phyloP scores from a whole-genome alignment of 2,888 invertebrate genomes.

The Tinea pellionella region DNA sequence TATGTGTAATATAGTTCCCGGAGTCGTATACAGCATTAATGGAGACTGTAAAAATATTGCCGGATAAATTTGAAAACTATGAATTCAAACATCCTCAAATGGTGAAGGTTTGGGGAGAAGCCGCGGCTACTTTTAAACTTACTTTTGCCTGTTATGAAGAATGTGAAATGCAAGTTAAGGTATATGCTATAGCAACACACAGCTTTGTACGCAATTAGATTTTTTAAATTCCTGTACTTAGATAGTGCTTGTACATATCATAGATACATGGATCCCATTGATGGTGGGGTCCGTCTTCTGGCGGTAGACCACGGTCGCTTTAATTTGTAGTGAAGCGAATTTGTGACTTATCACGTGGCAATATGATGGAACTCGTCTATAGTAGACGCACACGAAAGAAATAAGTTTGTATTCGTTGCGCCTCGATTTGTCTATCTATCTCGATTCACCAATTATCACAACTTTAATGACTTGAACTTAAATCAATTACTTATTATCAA shows the following conservation, averaged over 20 bases:
- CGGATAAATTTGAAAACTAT: slow-evolving; percentile 49
- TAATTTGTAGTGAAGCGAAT: no score
- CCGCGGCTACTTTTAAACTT: slow-evolving; percentile 49
- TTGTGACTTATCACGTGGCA: no score
- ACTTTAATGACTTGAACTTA: no score
- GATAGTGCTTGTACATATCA: no score
- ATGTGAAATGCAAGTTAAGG: slow-evolving; percentile 47
- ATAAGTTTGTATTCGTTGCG: no score
- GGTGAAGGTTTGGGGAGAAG: slow-evolving; percentile 58
- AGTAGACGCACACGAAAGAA: no score
- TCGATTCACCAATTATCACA: no score
- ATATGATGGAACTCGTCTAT: no score
- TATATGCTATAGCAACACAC: slow-evolving; percentile 18
- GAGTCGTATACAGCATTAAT: slow-evolving; percentile 47
- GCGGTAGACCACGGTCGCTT: no score
- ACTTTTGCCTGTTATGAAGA: slow-evolving; percentile 44
- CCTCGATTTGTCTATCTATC: no score
- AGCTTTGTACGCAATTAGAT: neutral
- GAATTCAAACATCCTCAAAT: slow-evolving; percentile 47
- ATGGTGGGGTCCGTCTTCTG: no score
- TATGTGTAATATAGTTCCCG: slow-evolving; percentile 28
- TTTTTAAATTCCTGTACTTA: slow-evolving; percentile 17
- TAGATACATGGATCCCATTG: no score
- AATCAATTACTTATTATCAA: neutral
- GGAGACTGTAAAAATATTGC: slow-evolving; percentile 37